A percentile compares a stretch with the other conserved stretches of the same genome.
Evolutionary conservation across 2,888 invertebrate species (phyloP).

Genomic region (Orthosia gothica): DNA sequence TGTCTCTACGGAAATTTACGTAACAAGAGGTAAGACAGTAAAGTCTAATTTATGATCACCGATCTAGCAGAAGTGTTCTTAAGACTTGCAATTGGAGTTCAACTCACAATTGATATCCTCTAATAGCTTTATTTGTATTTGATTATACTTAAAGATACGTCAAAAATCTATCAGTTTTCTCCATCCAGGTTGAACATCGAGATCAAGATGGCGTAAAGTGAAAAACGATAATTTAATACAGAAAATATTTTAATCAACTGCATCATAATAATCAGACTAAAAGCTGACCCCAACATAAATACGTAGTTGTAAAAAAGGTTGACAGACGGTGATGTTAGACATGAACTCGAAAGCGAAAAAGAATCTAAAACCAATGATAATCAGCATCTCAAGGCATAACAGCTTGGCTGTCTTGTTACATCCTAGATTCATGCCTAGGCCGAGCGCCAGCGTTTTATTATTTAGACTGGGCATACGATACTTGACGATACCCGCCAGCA

Average conservation of each 20-base stretch:
- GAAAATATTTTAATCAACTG: not conserved
- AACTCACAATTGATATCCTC: not conserved
- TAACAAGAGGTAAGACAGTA: not conserved
- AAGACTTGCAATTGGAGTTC: not conserved
- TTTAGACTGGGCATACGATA: slow-evolving; percentile 77
- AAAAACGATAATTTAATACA: not conserved
- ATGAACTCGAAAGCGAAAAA: slow-evolving; percentile 27
- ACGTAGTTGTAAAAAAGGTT: not conserved
- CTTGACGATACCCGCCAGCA: slow-evolving; percentile 70
- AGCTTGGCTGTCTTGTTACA: slow-evolving; percentile 75
- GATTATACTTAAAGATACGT: too few relatives aligned
- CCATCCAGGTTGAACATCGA: too few relatives aligned
- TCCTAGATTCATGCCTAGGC: slow-evolving; percentile 75
- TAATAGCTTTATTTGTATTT: too few relatives aligned
- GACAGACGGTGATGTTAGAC: too few relatives aligned
- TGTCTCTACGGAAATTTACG: not conserved
- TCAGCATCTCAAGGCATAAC: slow-evolving; percentile 56
- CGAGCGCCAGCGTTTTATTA: slow-evolving; percentile 81
- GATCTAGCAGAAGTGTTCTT: not conserved
- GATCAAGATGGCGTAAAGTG: not conserved
- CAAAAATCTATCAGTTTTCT: too few relatives aligned
- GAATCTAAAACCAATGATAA: slow-evolving; percentile 43
- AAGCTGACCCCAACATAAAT: not conserved
- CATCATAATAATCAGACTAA: not conserved
- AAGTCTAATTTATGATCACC: not conserved